Percentiles rank a stretch among this genome's conserved stretches.
phyloP scores from a whole-genome alignment of 2,113 vertebrate species.

The Bubo scandiacus region DNA sequence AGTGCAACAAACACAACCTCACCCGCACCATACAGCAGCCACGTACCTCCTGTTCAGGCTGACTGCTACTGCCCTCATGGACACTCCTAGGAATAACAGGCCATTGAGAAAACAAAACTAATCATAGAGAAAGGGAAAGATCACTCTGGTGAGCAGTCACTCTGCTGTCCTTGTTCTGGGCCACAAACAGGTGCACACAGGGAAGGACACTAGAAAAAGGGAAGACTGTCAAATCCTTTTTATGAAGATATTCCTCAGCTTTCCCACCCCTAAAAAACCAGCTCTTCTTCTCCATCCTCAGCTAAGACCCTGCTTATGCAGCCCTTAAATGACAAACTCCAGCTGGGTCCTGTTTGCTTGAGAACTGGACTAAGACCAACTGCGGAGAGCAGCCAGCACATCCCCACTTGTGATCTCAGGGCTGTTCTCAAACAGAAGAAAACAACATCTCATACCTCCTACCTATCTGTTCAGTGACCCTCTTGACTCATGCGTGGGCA shows the following conservation, averaged over 20 bases:
- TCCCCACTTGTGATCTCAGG: background rate
- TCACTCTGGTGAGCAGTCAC: background rate
- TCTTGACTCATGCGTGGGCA: background rate
- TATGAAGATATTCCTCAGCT: background rate
- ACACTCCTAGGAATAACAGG: background rate
- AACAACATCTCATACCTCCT: background rate
- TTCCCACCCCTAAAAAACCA: background rate
- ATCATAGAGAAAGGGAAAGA: no score
- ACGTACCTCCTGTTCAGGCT: background rate
- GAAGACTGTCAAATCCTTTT: background rate
- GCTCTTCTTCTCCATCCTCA: background rate
- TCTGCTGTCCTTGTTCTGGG: fast-evolving
- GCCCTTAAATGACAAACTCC: background rate
- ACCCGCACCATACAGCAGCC: background rate
- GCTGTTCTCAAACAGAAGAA: background rate
- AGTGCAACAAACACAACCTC: background rate
- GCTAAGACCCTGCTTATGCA: background rate
- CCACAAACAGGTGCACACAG: background rate
- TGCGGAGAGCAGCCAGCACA: background rate
- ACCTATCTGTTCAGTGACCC: background rate
- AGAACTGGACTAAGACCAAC: background rate
- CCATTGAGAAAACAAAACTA: background rate
- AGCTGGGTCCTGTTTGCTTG: background rate
- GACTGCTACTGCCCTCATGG: background rate
- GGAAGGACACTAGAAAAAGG: background rate